phyloP scores from a whole-genome alignment of 2,797 vertebrate genomes.

The Margarornis squamiger region DNA sequence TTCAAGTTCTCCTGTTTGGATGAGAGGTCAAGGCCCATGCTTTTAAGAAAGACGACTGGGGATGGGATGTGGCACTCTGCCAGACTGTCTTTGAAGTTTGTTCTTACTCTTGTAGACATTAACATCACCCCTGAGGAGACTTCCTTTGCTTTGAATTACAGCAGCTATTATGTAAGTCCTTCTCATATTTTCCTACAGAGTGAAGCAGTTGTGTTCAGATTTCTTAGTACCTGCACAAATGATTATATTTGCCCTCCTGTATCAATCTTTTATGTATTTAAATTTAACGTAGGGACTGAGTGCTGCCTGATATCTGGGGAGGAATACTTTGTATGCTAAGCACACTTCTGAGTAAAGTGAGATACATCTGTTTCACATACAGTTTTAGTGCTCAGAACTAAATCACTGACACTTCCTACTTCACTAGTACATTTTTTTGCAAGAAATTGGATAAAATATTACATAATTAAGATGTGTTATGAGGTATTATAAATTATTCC shows the following conservation, averaged over 20 bases:
- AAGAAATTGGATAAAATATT: not conserved
- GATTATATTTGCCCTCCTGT: not conserved
- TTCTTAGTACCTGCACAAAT: not conserved
- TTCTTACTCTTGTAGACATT: not conserved
- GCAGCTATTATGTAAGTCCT: not conserved
- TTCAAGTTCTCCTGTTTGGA: not conserved
- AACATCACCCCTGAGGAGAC: not conserved
- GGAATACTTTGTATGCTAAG: not conserved
- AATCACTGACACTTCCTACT: not conserved
- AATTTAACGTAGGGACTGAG: not conserved
- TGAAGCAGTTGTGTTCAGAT: not conserved
- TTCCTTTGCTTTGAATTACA: not conserved
- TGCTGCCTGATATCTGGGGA: not conserved
- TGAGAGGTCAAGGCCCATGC: not conserved
- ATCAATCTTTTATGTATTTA: not conserved
- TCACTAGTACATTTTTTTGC: not conserved
- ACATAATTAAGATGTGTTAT: not conserved
- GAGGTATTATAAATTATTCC: not conserved
- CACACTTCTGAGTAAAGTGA: not conserved
- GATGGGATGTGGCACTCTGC: not conserved
- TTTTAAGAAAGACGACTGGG: not conserved
- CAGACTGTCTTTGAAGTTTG: not conserved
- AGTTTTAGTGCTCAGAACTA: not conserved
- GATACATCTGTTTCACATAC: not conserved
- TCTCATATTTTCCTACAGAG: not conserved